Conservation (phyloP, 2,113 vertebrate species). For the Smithornis capensis region DNA sequence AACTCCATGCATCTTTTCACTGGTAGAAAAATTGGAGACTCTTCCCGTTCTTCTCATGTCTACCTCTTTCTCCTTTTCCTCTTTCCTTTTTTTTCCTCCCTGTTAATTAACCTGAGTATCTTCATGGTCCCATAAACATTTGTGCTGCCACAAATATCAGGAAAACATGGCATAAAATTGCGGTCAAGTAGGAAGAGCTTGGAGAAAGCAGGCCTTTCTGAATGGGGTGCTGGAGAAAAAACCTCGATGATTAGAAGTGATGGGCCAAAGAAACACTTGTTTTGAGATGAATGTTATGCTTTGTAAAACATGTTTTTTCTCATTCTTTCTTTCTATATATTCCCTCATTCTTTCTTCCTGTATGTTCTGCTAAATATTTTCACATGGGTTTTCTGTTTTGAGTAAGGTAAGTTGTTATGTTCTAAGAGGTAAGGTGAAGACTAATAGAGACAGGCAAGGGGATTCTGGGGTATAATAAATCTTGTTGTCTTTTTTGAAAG, state of each 20-base stretch:
- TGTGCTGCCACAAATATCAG: neutral
- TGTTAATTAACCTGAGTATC: neutral
- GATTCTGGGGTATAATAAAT: neutral
- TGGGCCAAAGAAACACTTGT: neutral
- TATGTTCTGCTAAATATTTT: neutral
- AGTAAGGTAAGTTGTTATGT: neutral
- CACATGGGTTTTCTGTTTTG: neutral
- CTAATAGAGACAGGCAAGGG: neutral
- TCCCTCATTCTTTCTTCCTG: neutral
- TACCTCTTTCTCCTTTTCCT: rapidly evolving
- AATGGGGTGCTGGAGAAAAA: neutral
- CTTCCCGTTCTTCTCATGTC: neutral
- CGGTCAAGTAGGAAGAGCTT: neutral
- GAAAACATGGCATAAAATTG: neutral
- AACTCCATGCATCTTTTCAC: neutral
- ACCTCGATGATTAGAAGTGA: neutral
- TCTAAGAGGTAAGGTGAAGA: neutral
- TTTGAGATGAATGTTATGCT: neutral
- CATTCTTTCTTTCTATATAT: neutral
- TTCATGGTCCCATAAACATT: neutral
- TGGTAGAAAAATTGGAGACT: neutral
- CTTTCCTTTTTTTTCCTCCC: neutral
- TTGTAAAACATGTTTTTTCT: neutral
- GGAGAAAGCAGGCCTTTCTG: neutral
- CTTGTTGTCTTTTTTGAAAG: neutral